These are phyloP conservation scores for Crypturellus tataupa DNA, from an alignment of 2,797 vertebrate species.

Conservation along the genomic window DNA sequence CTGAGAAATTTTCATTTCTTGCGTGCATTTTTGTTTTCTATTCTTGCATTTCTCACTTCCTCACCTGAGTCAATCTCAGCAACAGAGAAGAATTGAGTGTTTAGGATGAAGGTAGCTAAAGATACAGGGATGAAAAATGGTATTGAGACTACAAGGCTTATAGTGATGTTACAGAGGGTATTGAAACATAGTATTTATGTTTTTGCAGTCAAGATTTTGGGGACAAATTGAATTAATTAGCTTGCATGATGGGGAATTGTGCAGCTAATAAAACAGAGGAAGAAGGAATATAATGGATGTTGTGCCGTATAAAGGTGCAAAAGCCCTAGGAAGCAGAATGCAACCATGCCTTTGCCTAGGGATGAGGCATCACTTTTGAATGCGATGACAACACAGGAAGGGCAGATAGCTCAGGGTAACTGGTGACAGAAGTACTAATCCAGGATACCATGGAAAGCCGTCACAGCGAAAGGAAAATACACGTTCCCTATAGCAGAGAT, in stretches of 20 bases:
- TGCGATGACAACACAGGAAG: neutral
- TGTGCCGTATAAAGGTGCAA: neutral
- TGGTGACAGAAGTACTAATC: neutral
- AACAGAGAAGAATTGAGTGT: neutral
- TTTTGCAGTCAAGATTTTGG: neutral
- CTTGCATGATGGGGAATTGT: neutral
- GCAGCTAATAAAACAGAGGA: neutral
- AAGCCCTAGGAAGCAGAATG: neutral
- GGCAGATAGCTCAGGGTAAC: accelerated
- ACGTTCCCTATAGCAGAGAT: neutral
- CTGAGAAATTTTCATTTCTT: neutral
- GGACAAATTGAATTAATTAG: neutral
- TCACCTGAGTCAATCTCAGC: neutral
- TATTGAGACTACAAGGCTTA: neutral
- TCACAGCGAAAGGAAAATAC: neutral
- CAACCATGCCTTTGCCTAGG: neutral
- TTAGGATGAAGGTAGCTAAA: neutral
- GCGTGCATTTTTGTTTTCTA: neutral
- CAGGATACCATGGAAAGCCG: neutral
- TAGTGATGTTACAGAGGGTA: neutral
- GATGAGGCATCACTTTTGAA: neutral
- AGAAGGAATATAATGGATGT: neutral
- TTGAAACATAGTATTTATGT: neutral
- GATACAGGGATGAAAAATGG: neutral
- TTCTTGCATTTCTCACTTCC: neutral